Base-by-base conservation (phyloP, 2,113 vertebrate species). In the Diglossa brunneiventris region DNA sequence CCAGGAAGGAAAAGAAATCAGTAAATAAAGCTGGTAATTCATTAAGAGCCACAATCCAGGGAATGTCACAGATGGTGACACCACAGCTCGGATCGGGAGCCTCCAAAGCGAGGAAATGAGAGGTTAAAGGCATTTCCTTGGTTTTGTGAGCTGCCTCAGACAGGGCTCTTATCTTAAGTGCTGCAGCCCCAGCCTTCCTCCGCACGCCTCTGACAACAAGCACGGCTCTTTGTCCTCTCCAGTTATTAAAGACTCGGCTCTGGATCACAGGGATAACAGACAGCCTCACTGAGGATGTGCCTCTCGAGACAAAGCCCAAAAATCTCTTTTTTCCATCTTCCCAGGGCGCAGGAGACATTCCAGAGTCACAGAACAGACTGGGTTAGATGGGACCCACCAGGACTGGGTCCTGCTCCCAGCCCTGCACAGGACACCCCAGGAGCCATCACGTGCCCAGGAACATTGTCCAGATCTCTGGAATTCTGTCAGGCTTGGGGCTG, bases 101-200 rank as follows among this genome's bases (percentile, higher is more conserved):
- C 73, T 92, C 77, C 53, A 72, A 80, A 80, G 68, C 0, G 5
- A 75, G 91, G 91, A 92, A 91, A 94, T 82, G 89, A 94, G 93
- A 97, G 92, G 84, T 89, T 70, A 88, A 85, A 69, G 18, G 70
- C 66, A 50, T 80, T 85, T 88, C 92, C 93, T 93, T 72, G 80
- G 73, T 30, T 89, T 84, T 47, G 68, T 39, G 77, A 82, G 67
- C 85, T 88, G 85, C 46, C 86, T 91, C 82, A 87, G 76, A 35
- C 83, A 33, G 11, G 12, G 16, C 61, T 80, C 92, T 94, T 96
- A 92, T 94, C 95, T 96, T 76, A 92, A 92, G 91, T 93, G 96
- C 76, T 84, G 46, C 78, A 94, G 63, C 83, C 61, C 74, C 74
- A 81, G 83, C 83, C 62, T 94, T 64, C 82, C 96, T 59, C 66